These are phyloP conservation scores for Solenopsis invicta DNA, from an alignment of 1,140 invertebrate genomes.

Conservation along the genomic window DNA sequence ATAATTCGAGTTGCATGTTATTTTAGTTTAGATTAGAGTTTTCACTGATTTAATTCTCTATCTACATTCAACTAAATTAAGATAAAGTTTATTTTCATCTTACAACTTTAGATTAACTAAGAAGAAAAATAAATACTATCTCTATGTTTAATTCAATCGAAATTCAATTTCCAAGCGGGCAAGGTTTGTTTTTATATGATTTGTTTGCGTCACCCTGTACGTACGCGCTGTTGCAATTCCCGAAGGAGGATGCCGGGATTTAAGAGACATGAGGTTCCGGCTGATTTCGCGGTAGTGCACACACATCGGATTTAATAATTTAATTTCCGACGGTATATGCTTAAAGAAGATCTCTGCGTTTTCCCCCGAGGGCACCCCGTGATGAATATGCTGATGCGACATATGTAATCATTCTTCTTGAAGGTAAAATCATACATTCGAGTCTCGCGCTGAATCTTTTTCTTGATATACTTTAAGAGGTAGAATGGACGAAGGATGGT, in stretches of 20 bases:
- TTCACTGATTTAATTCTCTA: background rate
- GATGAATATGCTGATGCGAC: conserved; percentile 13
- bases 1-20: background rate
- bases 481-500: no score
- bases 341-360: conserved; percentile 11
- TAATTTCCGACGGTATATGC: conserved; percentile 12
- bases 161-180: background rate
- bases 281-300: conserved; percentile 24
- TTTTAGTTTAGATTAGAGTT: background rate
- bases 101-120: background rate
- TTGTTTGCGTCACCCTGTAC: background rate
- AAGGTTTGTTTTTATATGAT: background rate
- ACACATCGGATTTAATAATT: conserved; percentile 54
- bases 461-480: conserved; percentile 6
- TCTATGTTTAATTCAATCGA: background rate
- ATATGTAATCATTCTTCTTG: conserved; percentile 17
- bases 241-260: conserved; percentile 23
- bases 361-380: background rate
- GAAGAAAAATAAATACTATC: background rate
- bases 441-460: background rate
- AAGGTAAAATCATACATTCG: conserved; percentile 28
- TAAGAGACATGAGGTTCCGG: conserved; percentile 19
- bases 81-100: background rate
- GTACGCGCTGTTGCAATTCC: background rate
- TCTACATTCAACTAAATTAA: background rate